Conservation (phyloP, 2,797 vertebrate genomes). For the Micrastur ruficollis region DNA sequence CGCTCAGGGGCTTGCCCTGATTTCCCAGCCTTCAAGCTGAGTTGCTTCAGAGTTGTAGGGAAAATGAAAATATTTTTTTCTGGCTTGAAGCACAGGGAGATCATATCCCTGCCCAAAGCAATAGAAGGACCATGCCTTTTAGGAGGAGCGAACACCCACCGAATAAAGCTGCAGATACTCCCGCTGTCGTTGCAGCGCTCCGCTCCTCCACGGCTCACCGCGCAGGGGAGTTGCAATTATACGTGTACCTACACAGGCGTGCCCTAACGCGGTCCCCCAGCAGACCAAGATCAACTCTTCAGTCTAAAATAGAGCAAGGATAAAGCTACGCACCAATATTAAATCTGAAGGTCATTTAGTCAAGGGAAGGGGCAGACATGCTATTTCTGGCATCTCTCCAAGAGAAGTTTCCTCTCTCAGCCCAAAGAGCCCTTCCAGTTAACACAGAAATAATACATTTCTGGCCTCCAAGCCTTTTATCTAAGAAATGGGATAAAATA, state of each 20-base stretch:
- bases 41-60: neutral
- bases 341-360: slow-evolving; percentile 23
- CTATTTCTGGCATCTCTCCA: neutral
- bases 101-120: neutral
- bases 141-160: neutral
- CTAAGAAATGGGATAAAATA: neutral
- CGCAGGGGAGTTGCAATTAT: accelerated
- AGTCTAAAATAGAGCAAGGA: neutral
- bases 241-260: neutral
- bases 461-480: neutral
- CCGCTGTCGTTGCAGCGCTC: neutral
- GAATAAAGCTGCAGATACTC: neutral
- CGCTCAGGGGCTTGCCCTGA: neutral
- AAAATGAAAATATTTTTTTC: neutral
- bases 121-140: neutral
- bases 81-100: neutral
- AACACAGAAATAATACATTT: neutral
- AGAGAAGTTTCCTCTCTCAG: neutral
- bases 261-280: neutral
- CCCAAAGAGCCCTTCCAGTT: neutral
- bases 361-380: neutral
- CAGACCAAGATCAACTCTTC: neutral
- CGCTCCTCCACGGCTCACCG: neutral
- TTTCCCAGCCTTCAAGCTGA: neutral
- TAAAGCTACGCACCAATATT: neutral